Conservation (phyloP, 2,113 vertebrate genomes). For the Daboia siamensis region DNA sequence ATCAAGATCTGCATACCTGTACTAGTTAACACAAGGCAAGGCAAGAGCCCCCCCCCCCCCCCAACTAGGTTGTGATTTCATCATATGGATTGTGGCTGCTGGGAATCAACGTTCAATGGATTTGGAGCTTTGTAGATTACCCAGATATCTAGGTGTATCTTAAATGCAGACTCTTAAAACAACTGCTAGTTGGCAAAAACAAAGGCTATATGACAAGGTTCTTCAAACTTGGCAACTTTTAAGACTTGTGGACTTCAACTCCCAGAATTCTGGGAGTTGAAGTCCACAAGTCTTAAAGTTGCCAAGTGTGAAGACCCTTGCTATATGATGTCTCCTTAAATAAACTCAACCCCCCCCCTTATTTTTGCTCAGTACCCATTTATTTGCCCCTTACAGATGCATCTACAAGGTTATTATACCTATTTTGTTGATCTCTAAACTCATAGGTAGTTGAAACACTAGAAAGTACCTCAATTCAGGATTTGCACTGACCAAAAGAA, state of each 20-base stretch:
- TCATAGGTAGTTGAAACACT: neutral
- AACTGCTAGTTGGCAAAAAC: no score
- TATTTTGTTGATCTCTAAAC: neutral
- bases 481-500: neutral
- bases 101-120: neutral
- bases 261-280: no score
- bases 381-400: neutral
- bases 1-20: neutral
- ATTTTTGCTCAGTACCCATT: neutral
- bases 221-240: no score
- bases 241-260: no score
- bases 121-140: neutral
- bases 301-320: no score
- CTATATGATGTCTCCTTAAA: no score
- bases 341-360: no score
- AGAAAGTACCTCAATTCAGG: neutral
- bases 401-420: neutral
- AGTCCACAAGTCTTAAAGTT: no score
- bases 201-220: neutral
- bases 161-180: no score
- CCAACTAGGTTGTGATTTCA: neutral
- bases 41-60: neutral
- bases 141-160: neutral
- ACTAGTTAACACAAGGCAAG: neutral
- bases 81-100: neutral